A percentile compares a stretch with the other conserved stretches of the same genome.
Evolutionary conservation across 2,797 vertebrate genomes (phyloP).

Genomic region (Otolemur crassicaudatus): DNA sequence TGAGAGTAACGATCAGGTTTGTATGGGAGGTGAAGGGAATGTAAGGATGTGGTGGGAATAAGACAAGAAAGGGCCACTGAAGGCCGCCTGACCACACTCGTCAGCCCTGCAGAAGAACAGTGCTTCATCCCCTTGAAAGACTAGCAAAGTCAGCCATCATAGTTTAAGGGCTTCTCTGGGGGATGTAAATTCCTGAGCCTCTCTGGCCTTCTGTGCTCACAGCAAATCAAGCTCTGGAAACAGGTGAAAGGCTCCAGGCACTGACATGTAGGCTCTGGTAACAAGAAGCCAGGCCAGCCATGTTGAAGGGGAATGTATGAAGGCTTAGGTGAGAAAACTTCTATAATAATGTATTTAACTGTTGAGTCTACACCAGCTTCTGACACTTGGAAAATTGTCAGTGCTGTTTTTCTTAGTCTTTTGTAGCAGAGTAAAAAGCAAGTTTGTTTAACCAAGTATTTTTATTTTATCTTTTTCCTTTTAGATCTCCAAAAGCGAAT

Average conservation of each 20-base stretch:
- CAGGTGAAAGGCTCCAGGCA: background rate
- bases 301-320: accelerated
- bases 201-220: background rate
- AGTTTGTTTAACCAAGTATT: background rate
- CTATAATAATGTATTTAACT: background rate
- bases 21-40: background rate
- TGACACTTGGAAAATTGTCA: background rate
- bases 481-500: background rate
- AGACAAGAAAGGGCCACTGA: background rate
- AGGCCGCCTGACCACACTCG: accelerated
- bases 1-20: background rate
- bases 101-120: background rate
- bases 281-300: no score
- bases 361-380: background rate
- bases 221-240: no score
- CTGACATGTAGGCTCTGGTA: background rate
- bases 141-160: background rate
- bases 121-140: no score
- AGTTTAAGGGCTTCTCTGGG: background rate
- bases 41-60: accelerated
- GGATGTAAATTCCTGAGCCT: background rate
- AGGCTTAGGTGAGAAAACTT: accelerated
- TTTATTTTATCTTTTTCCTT: background rate
- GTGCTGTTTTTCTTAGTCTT: background rate
- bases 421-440: background rate